Evolutionary conservation across 2,113 vertebrate genomes (phyloP).

Genomic region (Pseudorectes ferrugineus): DNA sequence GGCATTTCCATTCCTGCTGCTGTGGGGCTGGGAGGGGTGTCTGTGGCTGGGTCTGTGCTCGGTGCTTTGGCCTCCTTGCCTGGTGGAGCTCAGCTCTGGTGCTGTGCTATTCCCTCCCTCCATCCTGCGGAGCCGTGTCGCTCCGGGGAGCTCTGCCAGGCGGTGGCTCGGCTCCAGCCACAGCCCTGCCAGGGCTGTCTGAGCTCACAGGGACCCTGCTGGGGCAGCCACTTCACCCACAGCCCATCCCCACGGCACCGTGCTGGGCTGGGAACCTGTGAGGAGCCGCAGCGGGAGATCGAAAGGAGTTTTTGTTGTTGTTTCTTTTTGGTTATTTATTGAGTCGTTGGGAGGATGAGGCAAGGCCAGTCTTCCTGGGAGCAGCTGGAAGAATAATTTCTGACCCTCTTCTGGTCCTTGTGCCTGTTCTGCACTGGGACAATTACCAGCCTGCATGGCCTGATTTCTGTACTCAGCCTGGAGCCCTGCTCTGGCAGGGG

Average conservation of each 20-base stretch:
- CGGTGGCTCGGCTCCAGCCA: neutral
- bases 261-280: neutral
- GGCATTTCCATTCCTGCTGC: neutral
- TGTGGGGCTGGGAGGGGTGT: neutral
- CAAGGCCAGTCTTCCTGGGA: neutral
- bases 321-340: neutral
- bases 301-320: neutral
- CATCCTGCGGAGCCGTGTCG: neutral
- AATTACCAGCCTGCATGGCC: neutral
- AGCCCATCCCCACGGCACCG: rapidly evolving
- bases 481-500: neutral
- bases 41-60: neutral
- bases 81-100: neutral
- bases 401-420: neutral
- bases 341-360: neutral
- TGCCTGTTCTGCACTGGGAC: neutral
- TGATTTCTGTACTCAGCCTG: neutral
- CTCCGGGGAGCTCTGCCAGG: neutral
- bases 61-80: neutral
- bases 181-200: neutral
- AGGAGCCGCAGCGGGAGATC: neutral
- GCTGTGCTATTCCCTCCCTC: neutral
- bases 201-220: neutral
- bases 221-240: neutral
- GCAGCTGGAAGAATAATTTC: neutral